Conservation (phyloP, 2,888 invertebrate genomes). For the Dorcus hopei region DNA sequence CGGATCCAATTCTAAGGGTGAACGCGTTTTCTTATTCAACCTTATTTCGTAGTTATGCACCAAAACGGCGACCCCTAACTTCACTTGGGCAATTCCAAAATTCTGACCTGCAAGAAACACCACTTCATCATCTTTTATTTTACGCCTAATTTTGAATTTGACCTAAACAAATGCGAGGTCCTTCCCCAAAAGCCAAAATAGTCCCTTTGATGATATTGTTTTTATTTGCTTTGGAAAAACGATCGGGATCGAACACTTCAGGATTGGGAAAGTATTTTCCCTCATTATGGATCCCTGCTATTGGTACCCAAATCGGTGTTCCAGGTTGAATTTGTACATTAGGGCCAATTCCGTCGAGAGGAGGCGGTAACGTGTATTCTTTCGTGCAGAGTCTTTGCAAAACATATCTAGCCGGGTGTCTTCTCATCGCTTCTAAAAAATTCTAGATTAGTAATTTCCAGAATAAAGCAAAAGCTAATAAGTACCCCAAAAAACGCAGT, state of each 20-base stretch:
- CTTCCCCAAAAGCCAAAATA: slow-evolving; percentile 34
- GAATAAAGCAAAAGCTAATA: too few relatives aligned
- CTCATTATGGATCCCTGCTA: slow-evolving; percentile 24
- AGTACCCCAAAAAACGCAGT: slow-evolving; percentile 7
- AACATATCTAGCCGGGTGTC: slow-evolving; percentile 32
- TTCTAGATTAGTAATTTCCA: too few relatives aligned
- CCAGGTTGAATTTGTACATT: slow-evolving; percentile 21
- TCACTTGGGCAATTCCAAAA: slow-evolving; percentile 32
- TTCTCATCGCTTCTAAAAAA: slow-evolving; percentile 21
- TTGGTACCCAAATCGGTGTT: slow-evolving; percentile 23
- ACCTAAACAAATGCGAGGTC: slow-evolving; percentile 33
- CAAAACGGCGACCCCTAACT: slow-evolving; percentile 25
- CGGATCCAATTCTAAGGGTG: slow-evolving; percentile 28
- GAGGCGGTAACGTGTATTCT: slow-evolving; percentile 20
- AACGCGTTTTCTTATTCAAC: slow-evolving; percentile 25
- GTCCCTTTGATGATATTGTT: slow-evolving; percentile 28
- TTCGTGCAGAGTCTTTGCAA: slow-evolving; percentile 28
- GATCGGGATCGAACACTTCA: slow-evolving; percentile 25
- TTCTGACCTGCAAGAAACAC: slow-evolving; percentile 24
- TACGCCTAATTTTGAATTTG: not conserved
- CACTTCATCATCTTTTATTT: not conserved
- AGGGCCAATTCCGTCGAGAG: slow-evolving; percentile 19
- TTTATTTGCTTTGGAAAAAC: slow-evolving; percentile 34
- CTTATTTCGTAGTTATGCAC: slow-evolving; percentile 26
- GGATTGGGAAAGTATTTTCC: slow-evolving; percentile 26